Base-by-base conservation (phyloP, 2,113 vertebrate genomes). In the Perca fluviatilis region DNA sequence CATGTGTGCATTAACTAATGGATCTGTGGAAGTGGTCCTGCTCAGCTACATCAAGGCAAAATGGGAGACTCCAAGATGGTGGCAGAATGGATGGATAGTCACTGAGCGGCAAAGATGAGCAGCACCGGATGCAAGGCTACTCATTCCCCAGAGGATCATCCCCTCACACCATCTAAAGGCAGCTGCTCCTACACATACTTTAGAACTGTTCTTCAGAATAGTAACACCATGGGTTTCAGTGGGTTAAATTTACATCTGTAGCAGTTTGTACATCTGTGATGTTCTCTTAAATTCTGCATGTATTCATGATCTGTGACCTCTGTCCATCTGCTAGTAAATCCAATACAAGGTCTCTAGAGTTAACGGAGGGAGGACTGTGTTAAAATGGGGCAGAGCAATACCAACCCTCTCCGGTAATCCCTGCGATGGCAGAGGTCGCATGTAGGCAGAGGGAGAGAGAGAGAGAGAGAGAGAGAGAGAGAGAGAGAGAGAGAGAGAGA, bases 131-230 rank as follows among this genome's bases (percentile, higher is more conserved):
- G 68, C 64, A 53, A 25, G 19, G 71, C 73, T 68, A 62, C 61
- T 61, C 65, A 9, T 66, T 71, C 81, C 78, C 77, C 60, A 51
- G 54, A 69, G 36, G 75, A 86, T 82, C 79, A 79, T 49, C 50
- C 25, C 19, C 61, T 64, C 10, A 12, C 49, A 47, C 64, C 43
- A 19, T 40, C 54, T 56, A n/a, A 33, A 80, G 33, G 49, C 74
- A 68, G 69, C 58, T 27, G 13, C 67, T 68, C 49, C 30, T 25
- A 15, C 47, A 27, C 56, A 68, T 0, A 53, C 16, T 49, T 43
- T 1, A 23, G 56, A 53, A 67, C n/a, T 66, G 25, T 10, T 25
- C 27, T 33, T 57, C 8, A 16, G 36, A 72, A 86, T 61, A 65
- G 23, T n/a, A 65, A 25, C 21, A 33, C 51, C 23, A 23, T 9